These are phyloP conservation scores for Cephus nigrinus DNA, from an alignment of 2,888 invertebrate species.

Conservation along the genomic window DNA sequence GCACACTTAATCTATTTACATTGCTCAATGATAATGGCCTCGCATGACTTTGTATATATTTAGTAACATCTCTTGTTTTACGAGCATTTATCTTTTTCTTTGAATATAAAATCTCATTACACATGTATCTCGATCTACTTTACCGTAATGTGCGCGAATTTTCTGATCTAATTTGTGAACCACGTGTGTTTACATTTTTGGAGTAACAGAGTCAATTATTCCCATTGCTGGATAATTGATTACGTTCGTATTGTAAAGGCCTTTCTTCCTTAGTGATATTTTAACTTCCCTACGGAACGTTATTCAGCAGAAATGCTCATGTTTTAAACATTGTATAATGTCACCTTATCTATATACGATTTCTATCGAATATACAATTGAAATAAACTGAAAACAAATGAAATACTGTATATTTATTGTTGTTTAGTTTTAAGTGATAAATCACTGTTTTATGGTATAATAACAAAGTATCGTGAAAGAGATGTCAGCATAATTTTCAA, in stretches of 20 bases:
- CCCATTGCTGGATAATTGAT: neutral
- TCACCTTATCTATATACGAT: neutral
- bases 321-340: neutral
- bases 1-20: constrained; percentile 3
- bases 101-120: neutral
- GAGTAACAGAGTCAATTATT: neutral
- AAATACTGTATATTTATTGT: neutral
- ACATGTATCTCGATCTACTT: too few species aligned
- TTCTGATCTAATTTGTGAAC: neutral
- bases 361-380: neutral
- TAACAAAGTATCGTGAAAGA: neutral
- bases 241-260: neutral
- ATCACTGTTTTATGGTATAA: neutral
- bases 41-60: neutral
- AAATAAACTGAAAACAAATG: neutral
- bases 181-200: neutral
- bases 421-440: neutral
- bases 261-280: neutral
- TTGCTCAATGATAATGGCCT: constrained; percentile 3
- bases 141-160: neutral
- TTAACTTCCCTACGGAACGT: neutral
- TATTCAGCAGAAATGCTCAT: neutral
- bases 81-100: neutral
- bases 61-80: neutral
- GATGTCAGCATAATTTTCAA: neutral